Percentiles rank a stretch among this genome's conserved stretches.
phyloP scores from a whole-genome alignment of 2,888 invertebrate species.

The Xestia ashworthii region DNA sequence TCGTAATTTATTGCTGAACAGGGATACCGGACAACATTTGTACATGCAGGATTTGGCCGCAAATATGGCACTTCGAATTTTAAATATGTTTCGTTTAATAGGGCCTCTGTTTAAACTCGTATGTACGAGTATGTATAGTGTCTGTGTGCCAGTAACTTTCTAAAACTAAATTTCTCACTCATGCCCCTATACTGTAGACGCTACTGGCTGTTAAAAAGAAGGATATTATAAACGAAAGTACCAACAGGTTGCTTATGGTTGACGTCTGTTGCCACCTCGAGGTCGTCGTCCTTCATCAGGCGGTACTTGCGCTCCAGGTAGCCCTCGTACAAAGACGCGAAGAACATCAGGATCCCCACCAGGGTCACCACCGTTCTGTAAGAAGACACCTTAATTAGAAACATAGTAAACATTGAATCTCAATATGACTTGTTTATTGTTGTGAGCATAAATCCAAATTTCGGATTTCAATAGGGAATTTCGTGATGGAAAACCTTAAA shows the following conservation, averaged over 20 bases:
- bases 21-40: not conserved
- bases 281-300: slow-evolving; percentile 83
- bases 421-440: not conserved
- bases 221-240: slow-evolving; percentile 74
- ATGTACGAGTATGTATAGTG: too few species aligned
- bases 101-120: not conserved
- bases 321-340: slow-evolving; percentile 92
- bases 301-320: slow-evolving; percentile 86
- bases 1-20: slow-evolving; percentile 24
- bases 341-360: slow-evolving; percentile 90
- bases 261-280: slow-evolving; percentile 85
- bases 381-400: slow-evolving; percentile 34
- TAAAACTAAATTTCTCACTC: not conserved
- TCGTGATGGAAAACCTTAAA: not conserved
- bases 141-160: not conserved
- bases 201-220: slow-evolving; percentile 19
- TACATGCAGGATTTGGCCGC: not conserved
- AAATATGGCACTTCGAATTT: not conserved
- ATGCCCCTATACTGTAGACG: not conserved
- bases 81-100: not conserved
- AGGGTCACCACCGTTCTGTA: slow-evolving; percentile 88
- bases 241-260: slow-evolving; percentile 86
- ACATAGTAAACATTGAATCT: not conserved
- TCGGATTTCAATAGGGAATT: not conserved
- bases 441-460: not conserved